Base-by-base conservation (phyloP, 2,113 vertebrate genomes). In the Euleptes europaea region DNA sequence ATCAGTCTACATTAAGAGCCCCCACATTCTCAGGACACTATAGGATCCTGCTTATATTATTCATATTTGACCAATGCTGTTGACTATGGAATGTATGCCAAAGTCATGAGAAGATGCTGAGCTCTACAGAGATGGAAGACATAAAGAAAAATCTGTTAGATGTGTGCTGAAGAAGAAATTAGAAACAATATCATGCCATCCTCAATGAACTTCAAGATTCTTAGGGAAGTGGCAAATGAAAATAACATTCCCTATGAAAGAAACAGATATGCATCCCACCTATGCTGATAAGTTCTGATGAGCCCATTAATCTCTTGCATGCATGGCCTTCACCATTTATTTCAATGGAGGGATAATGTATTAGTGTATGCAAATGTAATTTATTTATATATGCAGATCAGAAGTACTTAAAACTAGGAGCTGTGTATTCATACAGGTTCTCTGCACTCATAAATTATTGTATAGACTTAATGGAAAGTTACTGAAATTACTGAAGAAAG, bases 11-110 rank as follows among this genome's bases (percentile, higher is more conserved):
- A 70, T 70, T 70, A 14, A 3, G 28, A 2, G 26, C 21, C 42
- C 31, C 12, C 28, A 31, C 63, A 74, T 65, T 83, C 57, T 49
- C n/a, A 83, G 49, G 31, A 42, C 21, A 8, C 2, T 23, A 26
- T 17, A n/a, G 5, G 15, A 28, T 28, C 14, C 35, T n/a, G 15
- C 35, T 72, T 70, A 40, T 40, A 51, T 70, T 81, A 6, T 44
- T 51, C 10, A 81, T 54, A 0, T 0, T 71, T 63, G 71, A 1
- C 3, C 5, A 54, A 67, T 15, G 44, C n/a, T 26, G 35, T 0
- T 70, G 28, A 28, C 2, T 66, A 21, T 80, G 4, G 14, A 66
- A 79, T 79, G 35, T 65, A 31, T 66, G 31, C 10, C 28, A 65
- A 13, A 8, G 26, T 15, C 14, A 67, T 33, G 57, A 13, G 26